phyloP scores from a whole-genome alignment of 2,797 vertebrate species.

The Lepus townsendii region DNA sequence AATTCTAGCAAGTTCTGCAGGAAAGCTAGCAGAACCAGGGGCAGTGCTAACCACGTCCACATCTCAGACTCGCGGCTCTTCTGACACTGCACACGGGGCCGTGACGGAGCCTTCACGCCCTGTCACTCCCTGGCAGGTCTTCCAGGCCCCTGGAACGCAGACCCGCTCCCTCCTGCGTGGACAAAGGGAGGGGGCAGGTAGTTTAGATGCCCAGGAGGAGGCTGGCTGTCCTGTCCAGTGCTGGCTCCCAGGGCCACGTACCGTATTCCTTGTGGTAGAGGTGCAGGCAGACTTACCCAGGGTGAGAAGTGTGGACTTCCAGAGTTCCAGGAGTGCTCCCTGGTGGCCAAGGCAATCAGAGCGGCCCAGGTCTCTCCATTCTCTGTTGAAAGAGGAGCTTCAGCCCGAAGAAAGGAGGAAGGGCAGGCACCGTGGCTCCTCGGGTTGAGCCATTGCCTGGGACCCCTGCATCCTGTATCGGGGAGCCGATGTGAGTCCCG shows the following conservation, averaged over 20 bases:
- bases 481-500: no score
- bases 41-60: background rate
- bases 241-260: accelerated
- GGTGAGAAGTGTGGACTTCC: background rate
- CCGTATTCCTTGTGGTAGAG: accelerated
- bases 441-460: no score
- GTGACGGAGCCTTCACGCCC: background rate
- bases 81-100: accelerated
- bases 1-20: conserved; percentile 11
- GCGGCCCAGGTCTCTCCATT: background rate
- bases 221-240: background rate
- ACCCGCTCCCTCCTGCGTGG: background rate
- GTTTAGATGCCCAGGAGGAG: accelerated
- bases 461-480: no score
- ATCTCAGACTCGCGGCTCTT: background rate
- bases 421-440: no score
- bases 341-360: background rate
- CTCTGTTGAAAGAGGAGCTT: background rate
- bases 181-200: no score
- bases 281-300: background rate
- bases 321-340: background rate
- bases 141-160: background rate
- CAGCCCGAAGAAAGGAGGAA: background rate
- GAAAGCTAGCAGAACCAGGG: background rate
- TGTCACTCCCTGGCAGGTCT: background rate